These are phyloP conservation scores for Hydrotaea cyrtoneurina DNA, from an alignment of 2,888 invertebrate genomes.

Conservation along the genomic window DNA sequence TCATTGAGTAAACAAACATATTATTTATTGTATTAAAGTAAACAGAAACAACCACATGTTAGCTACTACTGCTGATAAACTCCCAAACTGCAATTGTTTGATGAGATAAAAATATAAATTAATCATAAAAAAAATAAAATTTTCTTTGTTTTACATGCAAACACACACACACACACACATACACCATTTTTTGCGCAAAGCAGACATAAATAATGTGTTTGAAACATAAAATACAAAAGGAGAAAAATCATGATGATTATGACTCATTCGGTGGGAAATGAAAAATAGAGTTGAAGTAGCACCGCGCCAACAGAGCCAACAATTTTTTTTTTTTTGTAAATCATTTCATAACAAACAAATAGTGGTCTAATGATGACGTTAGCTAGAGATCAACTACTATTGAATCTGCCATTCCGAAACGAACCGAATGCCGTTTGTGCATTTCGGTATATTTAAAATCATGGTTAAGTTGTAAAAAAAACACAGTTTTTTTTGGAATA, in stretches of 20 bases:
- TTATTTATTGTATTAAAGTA: slow-evolving; percentile 1
- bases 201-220: neutral
- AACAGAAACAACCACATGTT: slow-evolving; percentile 9
- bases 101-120: slow-evolving; percentile 15
- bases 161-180: neutral
- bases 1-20: slow-evolving; percentile 5
- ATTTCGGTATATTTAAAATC: neutral
- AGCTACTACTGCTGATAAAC: neutral
- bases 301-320: neutral
- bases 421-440: no score
- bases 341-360: neutral
- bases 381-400: no score
- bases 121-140: neutral
- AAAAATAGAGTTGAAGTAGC: neutral
- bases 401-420: no score
- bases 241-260: slow-evolving; percentile 13
- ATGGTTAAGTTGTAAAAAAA: neutral
- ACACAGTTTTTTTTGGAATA: neutral
- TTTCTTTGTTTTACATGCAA: neutral
- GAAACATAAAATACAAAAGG: neutral
- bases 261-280: slow-evolving; percentile 6
- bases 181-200: neutral
- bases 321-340: neutral
- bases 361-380: neutral
- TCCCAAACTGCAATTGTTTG: slow-evolving; percentile 9